Evolutionary conservation across 2,888 invertebrate genomes (phyloP), one percentile per base, ranked within the genome.

Genomic region (Chymomyza fuscimana): DNA sequence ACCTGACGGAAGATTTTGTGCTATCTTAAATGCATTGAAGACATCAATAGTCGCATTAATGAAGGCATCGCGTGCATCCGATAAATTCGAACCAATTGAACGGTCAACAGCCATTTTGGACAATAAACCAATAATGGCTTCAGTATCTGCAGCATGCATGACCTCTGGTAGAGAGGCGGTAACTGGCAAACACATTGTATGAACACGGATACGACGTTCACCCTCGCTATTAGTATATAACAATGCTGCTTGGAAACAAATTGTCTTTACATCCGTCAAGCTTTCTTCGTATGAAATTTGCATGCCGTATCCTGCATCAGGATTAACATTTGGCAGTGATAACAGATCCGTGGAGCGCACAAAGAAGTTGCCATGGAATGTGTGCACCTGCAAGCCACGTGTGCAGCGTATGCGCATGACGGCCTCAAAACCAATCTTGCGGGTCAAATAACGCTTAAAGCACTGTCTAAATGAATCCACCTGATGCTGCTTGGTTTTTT

Each of bases 341-440:
- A 99, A 93, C 67, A 99, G 93, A 93, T 99, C 99, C 4, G 99
- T 98, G 0, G 99, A 99, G 4, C 99, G 94, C 63, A 99, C 99
- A 92, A 99, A 99, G 94, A 99, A 99, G 93, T 99, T 99, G 54
- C 99, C 99, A 93, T 99, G 99, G 95, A 99, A 99, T 89, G 98
- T 98, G 92, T 99, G 98, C 86, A 99, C 97, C 32, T 97, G 94
- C 69, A 99, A 93, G 16, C 99, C 99, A 89, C 96, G 94, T 1
- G 98, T 97, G 90, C 98, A 99, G 6, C 99, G 94, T 78, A 99
- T 96, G 83, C 99, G 93, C 97, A 99, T 98, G 25, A 99, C 99
- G 5, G 99, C 98, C 91, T 99, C 99, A 91, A 99, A 99, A 61
- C 99, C 99, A 78, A 99, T 97, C 93, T 99, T 99, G 79, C 99